Conservation (phyloP, 2,888 invertebrate species). For the Buathra laborator region DNA sequence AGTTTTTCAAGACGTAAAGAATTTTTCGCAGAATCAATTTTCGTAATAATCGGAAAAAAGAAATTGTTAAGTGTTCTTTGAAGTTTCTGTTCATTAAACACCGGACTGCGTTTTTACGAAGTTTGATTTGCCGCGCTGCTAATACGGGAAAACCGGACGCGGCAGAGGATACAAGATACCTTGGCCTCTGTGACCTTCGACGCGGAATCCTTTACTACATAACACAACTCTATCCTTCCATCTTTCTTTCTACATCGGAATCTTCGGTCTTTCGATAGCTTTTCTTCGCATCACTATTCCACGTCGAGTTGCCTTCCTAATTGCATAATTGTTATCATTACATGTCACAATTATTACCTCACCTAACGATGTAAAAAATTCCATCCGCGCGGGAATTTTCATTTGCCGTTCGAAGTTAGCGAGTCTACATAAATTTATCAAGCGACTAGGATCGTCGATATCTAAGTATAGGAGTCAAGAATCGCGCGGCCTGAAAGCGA, state of each 20-base stretch:
- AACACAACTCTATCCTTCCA: not conserved
- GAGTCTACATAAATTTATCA: no score
- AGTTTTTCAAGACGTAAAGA: no score
- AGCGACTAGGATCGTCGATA: no score
- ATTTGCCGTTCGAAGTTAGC: no score
- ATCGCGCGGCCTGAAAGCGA: no score
- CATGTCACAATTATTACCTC: not conserved
- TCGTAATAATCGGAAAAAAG: not conserved
- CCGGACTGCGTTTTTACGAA: not conserved
- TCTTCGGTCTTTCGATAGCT: not conserved
- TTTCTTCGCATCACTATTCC: not conserved
- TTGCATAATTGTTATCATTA: not conserved
- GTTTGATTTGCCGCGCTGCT: not conserved
- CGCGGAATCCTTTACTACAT: not conserved
- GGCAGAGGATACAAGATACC: not conserved
- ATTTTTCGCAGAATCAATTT: no score
- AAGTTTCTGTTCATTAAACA: not conserved
- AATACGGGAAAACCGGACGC: conserved; percentile 1
- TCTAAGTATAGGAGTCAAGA: no score
- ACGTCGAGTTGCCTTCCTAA: not conserved
- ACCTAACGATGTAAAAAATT: not conserved
- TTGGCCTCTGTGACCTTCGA: conserved; percentile 1
- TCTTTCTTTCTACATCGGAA: not conserved
- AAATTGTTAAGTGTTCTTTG: not conserved
- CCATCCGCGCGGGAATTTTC: no score